Conservation (phyloP, 2,113 vertebrate genomes). For the Oncorhynchus masou region DNA sequence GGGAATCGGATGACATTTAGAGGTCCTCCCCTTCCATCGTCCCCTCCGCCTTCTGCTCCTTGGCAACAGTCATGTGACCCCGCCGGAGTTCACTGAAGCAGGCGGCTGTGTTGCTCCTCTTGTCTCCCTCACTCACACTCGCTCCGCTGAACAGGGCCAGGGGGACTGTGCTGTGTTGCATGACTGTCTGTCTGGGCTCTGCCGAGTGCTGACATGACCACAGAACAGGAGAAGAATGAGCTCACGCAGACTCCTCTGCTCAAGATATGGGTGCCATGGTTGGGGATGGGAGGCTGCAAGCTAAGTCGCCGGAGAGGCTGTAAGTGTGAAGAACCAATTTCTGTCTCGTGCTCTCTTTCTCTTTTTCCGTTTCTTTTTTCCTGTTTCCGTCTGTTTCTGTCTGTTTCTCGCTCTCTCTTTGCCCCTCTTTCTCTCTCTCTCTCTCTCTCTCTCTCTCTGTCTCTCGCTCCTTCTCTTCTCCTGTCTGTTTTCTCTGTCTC, state of each 20-base stretch:
- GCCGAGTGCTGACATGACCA: conserved; percentile 28
- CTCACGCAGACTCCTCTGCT: conserved; percentile 83
- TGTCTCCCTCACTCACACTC: conserved; percentile 1
- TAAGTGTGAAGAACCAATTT: conserved; percentile 63
- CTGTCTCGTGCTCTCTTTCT: not conserved
- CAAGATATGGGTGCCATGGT: conserved; percentile 86
- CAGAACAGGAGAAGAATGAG: conserved; percentile 62
- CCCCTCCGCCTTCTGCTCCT: conserved; percentile 44
- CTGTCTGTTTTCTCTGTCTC: no score
- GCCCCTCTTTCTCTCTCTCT: no score
- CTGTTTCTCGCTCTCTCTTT: not conserved
- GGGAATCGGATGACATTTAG: not conserved
- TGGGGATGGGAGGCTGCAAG: conserved; percentile 47
- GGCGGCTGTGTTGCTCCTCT: not conserved
- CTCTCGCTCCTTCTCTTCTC: no score
- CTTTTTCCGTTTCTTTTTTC: not conserved
- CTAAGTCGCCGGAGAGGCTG: conserved; percentile 77
- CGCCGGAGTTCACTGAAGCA: conserved; percentile 43
- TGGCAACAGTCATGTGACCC: conserved; percentile 65
- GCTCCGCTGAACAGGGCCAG: conserved; percentile 9
- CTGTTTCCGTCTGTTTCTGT: not conserved
- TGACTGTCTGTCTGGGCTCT: conserved; percentile 29
- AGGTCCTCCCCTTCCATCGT: conserved; percentile 17
- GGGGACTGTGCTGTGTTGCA: not conserved
- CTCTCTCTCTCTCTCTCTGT: no score